Base-by-base conservation (phyloP, 2,797 vertebrate genomes). In the Melopsittacus undulatus region DNA sequence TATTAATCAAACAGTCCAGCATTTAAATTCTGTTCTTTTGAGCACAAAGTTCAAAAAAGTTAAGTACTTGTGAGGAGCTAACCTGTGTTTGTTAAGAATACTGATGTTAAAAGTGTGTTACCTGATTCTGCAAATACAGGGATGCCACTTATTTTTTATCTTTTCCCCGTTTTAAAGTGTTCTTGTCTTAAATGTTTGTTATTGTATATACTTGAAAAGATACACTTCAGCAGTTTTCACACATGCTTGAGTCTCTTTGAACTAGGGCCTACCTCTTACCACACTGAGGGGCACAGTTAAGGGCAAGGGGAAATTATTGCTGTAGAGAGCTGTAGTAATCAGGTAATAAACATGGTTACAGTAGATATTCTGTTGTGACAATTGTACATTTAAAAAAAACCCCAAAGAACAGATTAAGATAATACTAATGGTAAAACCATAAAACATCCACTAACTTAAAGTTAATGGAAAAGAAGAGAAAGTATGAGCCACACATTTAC, bases 171-270 rank as follows among this genome's bases (percentile, higher is more conserved):
- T 89, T 82, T 61, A 5, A 67, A 92, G 62, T 83, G 46, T 85
- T 66, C 84, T 89, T 78, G 14, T 83, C 29, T 63, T 83, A 66
- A 86, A 82, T 90, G 54, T 90, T 83, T 92, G 36, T 79, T 82
- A 73, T 43, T 8, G 0, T 42, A 48, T 88, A 40, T 38, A 59
- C 66, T 88, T 6, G 4, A 56, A 92, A 91, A 83, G 15, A 76
- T 8, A 34, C 3, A 43, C 76, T 89, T 74, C 20, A 84, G 32
- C 34, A 93, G 42, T 57, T 92, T 87, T 59, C 74, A 87, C 52
- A 64, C 51, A 18, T 38, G 14, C 19, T 56, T 42, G 63, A 89
- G 56, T 45, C n/a, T 85, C 32, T 87, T 40, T 76, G 81, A 94
- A 89, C 67, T 3, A 74, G 57, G 63, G 78, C 68, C 42, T 74